A percentile compares a stretch with the other conserved stretches of the same genome.
Evolutionary conservation across 2,797 vertebrate genomes (phyloP).

Genomic region (Enteromius anoplus): DNA sequence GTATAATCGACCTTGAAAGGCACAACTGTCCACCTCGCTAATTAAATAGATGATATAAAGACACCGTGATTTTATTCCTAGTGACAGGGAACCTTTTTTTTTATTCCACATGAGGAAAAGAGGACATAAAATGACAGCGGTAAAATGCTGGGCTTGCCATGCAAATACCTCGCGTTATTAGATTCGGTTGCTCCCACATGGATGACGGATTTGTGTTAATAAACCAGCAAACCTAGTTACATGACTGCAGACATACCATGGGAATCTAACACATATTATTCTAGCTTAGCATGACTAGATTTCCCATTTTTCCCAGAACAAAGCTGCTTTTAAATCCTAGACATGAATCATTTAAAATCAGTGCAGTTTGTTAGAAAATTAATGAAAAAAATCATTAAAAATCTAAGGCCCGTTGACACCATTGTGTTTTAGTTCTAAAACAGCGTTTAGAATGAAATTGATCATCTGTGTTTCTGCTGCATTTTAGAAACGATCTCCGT

Average conservation of each 20-base stretch:
- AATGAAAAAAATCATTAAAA: not conserved
- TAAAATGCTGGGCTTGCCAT: conserved; percentile 6
- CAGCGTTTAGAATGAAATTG: too few species aligned
- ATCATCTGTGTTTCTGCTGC: too few species aligned
- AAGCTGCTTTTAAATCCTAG: not conserved
- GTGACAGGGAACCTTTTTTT: conserved; percentile 33
- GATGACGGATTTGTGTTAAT: conserved; percentile 40
- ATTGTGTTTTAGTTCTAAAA: too few species aligned
- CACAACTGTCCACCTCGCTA: conserved; percentile 52
- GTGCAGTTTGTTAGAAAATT: not conserved
- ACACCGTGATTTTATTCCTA: conserved; percentile 2
- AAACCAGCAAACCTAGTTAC: conserved; percentile 38
- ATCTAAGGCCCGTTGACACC: not conserved
- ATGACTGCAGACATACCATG: conserved; percentile 30
- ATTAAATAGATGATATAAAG: conserved; percentile 54
- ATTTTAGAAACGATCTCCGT: too few species aligned
- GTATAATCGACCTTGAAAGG: conserved; percentile 59
- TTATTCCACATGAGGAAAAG: not conserved
- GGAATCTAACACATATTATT: conserved; percentile 29
- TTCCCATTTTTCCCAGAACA: not conserved
- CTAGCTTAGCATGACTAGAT: not conserved
- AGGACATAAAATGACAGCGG: conserved; percentile 13
- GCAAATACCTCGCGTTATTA: conserved; percentile 1
- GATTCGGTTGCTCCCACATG: not conserved
- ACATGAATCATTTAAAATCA: not conserved